These are phyloP conservation scores for Colaptes auratus DNA, from an alignment of 2,113 vertebrate genomes.

Conservation along the genomic window DNA sequence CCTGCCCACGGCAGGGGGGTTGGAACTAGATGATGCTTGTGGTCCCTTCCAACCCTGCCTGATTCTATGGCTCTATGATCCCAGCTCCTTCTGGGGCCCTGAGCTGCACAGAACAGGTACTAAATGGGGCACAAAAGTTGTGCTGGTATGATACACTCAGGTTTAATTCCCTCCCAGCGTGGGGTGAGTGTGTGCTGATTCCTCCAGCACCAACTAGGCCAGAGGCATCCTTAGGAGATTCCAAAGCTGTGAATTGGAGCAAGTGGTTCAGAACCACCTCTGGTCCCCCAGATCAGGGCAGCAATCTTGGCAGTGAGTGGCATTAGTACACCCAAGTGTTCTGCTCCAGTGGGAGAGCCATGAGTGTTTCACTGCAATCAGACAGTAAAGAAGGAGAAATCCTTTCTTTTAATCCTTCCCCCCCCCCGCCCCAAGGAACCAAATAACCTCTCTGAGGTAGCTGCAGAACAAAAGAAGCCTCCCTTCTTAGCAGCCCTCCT, in stretches of 20 bases:
- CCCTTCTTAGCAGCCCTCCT: neutral
- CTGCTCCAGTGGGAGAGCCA: neutral
- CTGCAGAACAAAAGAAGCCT: conserved; percentile 19
- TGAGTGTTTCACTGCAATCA: neutral
- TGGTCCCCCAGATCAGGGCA: neutral
- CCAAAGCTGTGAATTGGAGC: neutral
- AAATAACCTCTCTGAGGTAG: neutral
- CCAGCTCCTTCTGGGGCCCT: neutral
- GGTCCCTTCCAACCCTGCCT: too few species aligned
- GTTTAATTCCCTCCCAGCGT: neutral
- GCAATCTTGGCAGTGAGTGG: neutral
- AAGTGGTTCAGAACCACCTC: neutral
- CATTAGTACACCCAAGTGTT: neutral
- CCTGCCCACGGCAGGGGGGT: too few species aligned
- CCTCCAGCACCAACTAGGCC: neutral
- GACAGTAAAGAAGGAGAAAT: neutral
- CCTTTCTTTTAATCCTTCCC: neutral
- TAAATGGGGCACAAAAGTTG: neutral
- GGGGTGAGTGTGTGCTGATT: accelerated
- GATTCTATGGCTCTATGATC: too few species aligned
- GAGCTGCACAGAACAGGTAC: neutral
- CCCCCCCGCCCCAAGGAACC: neutral
- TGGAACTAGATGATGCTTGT: too few species aligned
- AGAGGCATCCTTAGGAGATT: accelerated
- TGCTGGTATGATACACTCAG: accelerated